These are phyloP conservation scores for Helostoma temminkii DNA, from an alignment of 2,797 vertebrate species.

Conservation along the genomic window DNA sequence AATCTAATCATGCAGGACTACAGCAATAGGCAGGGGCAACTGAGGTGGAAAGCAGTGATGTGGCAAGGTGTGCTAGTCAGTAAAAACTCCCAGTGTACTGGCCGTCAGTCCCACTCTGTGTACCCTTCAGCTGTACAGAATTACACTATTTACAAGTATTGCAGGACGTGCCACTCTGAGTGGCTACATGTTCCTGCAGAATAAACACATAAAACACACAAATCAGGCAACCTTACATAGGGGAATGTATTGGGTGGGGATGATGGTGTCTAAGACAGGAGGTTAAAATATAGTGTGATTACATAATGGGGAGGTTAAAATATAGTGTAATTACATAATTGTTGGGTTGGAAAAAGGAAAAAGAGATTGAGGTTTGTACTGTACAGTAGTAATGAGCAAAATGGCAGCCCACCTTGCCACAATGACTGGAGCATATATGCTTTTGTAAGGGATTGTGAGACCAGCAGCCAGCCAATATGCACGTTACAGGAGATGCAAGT, in stretches of 20 bases:
- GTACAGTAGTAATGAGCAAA: slow-evolving; percentile 63
- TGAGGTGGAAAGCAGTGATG: slow-evolving; percentile 85
- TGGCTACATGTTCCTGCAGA: slow-evolving; percentile 71
- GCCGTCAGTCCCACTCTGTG: slow-evolving; percentile 93
- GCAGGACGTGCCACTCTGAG: slow-evolving; percentile 63
- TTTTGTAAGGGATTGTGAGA: slow-evolving; percentile 82
- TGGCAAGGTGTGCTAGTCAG: slow-evolving; percentile 88
- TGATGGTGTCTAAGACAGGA: slow-evolving; percentile 26
- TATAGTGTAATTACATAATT: slow-evolving; percentile 63
- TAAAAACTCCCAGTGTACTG: slow-evolving; percentile 88
- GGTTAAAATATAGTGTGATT: slow-evolving; percentile 65
- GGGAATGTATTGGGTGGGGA: slow-evolving; percentile 23
- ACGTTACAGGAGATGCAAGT: slow-evolving; percentile 88
- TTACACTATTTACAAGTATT: slow-evolving; percentile 88
- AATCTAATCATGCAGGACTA: slow-evolving; percentile 92
- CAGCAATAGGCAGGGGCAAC: slow-evolving; percentile 89
- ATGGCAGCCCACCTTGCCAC: slow-evolving; percentile 89
- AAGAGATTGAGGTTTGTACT: slow-evolving; percentile 36
- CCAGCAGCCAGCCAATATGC: slow-evolving; percentile 89
- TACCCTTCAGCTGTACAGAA: slow-evolving; percentile 89
- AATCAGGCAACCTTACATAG: slow-evolving; percentile 70
- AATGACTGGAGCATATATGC: slow-evolving; percentile 84
- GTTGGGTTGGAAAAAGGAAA: background rate
- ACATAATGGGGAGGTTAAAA: slow-evolving; percentile 55
- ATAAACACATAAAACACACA: slow-evolving; percentile 75